phyloP scores from a whole-genome alignment of 2,888 invertebrate species.

The Globia sparganii region DNA sequence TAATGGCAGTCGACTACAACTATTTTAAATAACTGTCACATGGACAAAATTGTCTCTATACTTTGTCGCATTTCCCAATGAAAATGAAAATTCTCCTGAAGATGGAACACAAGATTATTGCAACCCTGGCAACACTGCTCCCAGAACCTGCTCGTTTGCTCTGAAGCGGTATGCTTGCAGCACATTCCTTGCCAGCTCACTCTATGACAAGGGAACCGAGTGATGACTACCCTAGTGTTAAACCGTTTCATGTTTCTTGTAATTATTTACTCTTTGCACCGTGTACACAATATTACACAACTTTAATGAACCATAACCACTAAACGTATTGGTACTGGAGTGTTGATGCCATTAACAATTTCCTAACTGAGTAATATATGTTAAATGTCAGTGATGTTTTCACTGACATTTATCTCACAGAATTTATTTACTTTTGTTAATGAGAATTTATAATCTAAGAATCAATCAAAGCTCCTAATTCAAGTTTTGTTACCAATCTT shows the following conservation, averaged over 20 bases:
- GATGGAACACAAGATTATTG: background rate
- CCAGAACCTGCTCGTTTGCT: constrained; percentile 14
- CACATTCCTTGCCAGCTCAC: constrained; percentile 17
- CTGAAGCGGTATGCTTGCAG: constrained; percentile 6
- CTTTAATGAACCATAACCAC: constrained; percentile 5
- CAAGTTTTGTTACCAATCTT: background rate
- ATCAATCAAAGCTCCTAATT: background rate
- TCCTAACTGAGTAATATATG: background rate
- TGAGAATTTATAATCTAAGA: background rate
- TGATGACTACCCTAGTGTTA: background rate
- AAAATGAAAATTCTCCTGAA: background rate
- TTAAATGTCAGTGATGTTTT: constrained; percentile 25
- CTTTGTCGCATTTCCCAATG: background rate
- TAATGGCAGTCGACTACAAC: background rate
- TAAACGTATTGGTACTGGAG: background rate
- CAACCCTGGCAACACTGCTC: background rate
- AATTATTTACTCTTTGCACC: constrained; percentile 5
- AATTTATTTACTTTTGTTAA: constrained; percentile 1
- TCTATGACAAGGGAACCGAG: background rate
- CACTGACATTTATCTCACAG: constrained; percentile 15
- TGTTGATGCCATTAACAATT: constrained; percentile 4
- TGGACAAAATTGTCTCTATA: background rate
- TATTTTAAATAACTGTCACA: background rate
- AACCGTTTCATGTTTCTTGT: background rate
- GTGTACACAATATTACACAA: background rate